Evolutionary conservation across 2,888 invertebrate species (phyloP), one percentile per base, ranked within the genome.

Genomic region (Scelioninae gen. 2): DNA sequence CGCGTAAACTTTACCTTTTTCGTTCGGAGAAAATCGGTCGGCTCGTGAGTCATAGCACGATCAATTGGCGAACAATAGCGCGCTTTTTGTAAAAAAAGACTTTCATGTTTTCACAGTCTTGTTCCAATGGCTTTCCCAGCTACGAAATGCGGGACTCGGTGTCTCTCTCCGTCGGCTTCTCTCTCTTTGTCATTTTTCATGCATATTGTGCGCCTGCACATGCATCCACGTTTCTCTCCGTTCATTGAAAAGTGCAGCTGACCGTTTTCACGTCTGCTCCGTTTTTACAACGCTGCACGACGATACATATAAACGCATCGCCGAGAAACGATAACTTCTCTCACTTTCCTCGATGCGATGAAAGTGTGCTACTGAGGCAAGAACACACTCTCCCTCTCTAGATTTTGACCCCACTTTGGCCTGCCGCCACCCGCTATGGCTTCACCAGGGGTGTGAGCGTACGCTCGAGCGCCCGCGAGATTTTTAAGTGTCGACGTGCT

Each of bases 341-440:
- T 80, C 80, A 80, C 82, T 82, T 82, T 82, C 80, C 78, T 80
- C 79, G 76, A 68, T 69, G 46, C 79, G 79, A 81, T 78, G 81
- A 83, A 83, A 83, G 83, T 83, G 79, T 80, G 81, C 81, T 81
- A 80, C 81, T 79, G 80, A 81, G 73, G 77, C 79, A 76, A 74
- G 71, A 80, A 78, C 76, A 74, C 68, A 64, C 75, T 78, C 79
- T 77, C 79, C 78, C 78, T 77, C 76, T 73, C 76, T 64, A 65
- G 52, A 64, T 61, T 60, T 58, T 61, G 64, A 64, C 69, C 73
- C 61, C 69, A 65, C 73, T 55, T 52, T 46, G 61, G 33, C 25
- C 43, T 39, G 52, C 37, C 50, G 63, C 68, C 73, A 73, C 73
- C 69, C 60, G 64, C 65, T 57, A 60, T 39, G 69, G 45, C 64